Evolutionary conservation across 2,888 invertebrate species (phyloP), one percentile per base, ranked within the genome.

Genomic region (Amaurobius ferox): DNA sequence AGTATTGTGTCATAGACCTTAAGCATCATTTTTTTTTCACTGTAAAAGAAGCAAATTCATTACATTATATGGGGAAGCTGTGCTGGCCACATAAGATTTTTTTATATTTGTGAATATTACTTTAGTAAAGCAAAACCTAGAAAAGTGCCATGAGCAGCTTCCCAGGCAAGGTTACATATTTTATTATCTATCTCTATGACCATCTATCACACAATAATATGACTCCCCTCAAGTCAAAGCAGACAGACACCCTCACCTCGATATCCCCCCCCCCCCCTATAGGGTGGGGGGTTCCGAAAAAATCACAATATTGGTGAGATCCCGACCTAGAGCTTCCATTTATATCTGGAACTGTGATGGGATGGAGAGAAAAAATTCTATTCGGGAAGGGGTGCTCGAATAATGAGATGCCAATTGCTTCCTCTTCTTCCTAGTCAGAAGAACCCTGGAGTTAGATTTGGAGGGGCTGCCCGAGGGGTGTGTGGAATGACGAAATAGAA

Each of bases 371-470:
- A 32, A 44, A 19, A 61, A 44, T 32, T 29, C 26, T 32, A 29
- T 39, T 61, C 39, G 28, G 9, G 70, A 2, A 48, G 78, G 70
- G 78, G 73, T 67, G 44, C 68, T 55, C 30, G 72, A 81, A 81
- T 81, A 81, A 81, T 81, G 80, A 81, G 74, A 81, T 81, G 80
- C 73, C 80, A 81, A 81, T 81, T 81, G 80, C 80, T 81, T 81
- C 80, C 80, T 74, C 74, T 23, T 19, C 23, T 23, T 19, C 23
- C 55, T 72, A 68, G 73, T 35, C 35, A 48, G 40, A 35, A 32
- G 23, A 26, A 48, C 62, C 68, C 67, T 30, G 74, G 68, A 74
- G 73, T 26, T 73, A 32, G 77, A 44, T 67, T 23, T 23, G 29
- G 39, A 30, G 39, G 67, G 77, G 48, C 35, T 64, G 48, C 30